These are phyloP conservation scores for Allolobophora icterica DNA, from an alignment of 2,888 invertebrate species.

Conservation along the genomic window DNA sequence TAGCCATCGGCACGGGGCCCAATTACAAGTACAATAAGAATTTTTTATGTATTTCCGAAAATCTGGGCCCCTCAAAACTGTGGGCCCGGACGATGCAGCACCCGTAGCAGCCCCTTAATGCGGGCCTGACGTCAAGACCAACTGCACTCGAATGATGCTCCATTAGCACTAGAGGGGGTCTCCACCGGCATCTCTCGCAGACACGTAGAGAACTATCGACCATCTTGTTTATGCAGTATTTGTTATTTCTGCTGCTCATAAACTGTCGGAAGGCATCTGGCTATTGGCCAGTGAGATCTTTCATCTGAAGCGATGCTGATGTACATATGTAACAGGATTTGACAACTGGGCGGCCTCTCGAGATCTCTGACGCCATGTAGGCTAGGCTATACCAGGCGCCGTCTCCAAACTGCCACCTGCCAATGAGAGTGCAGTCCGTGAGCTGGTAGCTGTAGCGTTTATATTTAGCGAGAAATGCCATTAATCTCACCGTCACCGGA, in stretches of 20 bases:
- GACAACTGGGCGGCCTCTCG: not conserved
- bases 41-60: no score
- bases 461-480: not conserved
- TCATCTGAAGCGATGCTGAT: not conserved
- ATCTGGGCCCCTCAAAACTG: no score
- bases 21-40: no score
- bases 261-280: constrained; percentile 1
- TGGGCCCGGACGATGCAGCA: no score
- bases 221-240: constrained; percentile 2
- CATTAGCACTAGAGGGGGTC: not conserved
- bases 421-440: not conserved
- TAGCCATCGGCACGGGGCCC: no score
- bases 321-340: not conserved
- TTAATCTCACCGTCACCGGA: not conserved
- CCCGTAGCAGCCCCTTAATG: no score
- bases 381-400: not conserved
- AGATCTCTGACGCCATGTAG: not conserved
- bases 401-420: not conserved
- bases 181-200: not conserved
- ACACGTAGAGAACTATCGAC: not conserved
- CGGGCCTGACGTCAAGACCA: no score
- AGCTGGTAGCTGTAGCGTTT: not conserved
- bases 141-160: not conserved
- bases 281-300: not conserved
- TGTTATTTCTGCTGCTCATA: not conserved